These are phyloP conservation scores for Cydia strobilella DNA, from an alignment of 1,140 invertebrate genomes.

Conservation along the genomic window DNA sequence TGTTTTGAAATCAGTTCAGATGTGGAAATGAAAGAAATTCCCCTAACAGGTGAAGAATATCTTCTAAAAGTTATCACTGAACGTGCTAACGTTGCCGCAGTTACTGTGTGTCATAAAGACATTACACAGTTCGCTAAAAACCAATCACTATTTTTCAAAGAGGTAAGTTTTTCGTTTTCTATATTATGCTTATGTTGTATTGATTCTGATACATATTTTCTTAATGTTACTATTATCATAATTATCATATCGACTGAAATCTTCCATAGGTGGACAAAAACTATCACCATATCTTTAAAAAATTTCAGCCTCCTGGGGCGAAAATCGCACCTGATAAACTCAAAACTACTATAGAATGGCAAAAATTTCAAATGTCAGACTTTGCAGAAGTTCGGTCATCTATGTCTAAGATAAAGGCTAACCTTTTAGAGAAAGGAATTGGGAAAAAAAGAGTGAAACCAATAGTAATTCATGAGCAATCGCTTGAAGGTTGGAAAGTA, in stretches of 20 bases:
- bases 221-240: too few relatives aligned
- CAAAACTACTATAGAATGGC: constrained; percentile 73
- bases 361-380: constrained; percentile 73
- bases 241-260: too few relatives aligned
- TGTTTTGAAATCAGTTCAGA: constrained; percentile 62
- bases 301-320: constrained; percentile 50
- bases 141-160: constrained; percentile 59
- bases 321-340: constrained; percentile 55
- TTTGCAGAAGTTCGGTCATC: constrained; percentile 68
- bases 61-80: constrained; percentile 67
- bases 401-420: constrained; percentile 52
- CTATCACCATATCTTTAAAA: too few relatives aligned
- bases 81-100: constrained; percentile 53
- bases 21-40: constrained; percentile 61
- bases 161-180: constrained; percentile 47
- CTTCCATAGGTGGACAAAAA: too few relatives aligned
- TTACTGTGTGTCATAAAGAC: constrained; percentile 60
- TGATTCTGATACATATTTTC: too few relatives aligned
- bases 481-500: constrained; percentile 50
- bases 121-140: constrained; percentile 59
- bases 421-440: constrained; percentile 33
- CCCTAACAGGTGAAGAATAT: constrained; percentile 69
- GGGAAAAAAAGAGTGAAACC: constrained; percentile 38
- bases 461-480: constrained; percentile 46
- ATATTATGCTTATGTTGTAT: neutral